Evolutionary conservation across 2,797 vertebrate genomes (phyloP), one percentile per base, ranked within the genome.

Genomic region (Menidia menidia): DNA sequence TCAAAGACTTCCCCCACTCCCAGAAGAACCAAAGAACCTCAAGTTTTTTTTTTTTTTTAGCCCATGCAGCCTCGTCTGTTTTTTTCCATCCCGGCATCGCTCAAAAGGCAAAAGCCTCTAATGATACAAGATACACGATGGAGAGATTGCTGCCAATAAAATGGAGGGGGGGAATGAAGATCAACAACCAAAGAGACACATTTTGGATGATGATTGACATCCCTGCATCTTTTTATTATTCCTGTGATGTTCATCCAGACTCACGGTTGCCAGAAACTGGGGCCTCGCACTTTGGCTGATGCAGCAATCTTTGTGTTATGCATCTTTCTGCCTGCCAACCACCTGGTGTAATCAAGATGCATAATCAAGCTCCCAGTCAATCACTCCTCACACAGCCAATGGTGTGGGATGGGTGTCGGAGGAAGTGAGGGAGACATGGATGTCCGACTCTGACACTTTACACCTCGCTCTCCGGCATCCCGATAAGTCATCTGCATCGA

Each of bases 211-310:
- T 92, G 91, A 93, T 90, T 92, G 92, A 91, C 91, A 64, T 81
- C 66, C 43, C 68, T 50, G 79, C 81, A 71, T 88, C 84, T 85
- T 83, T 87, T 89, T 85, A 88, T 87, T 84, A 90, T 91, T 89
- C 88, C 87, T 90, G 87, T 91, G 88, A 92, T 91, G 90, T 90
- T 84, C 12, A 71, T 90, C 90, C 88, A 91, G 89, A 88, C 80
- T 57, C 60, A 6, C 57, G 47, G 66, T 80, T 88, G 86, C 87
- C 89, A 91, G 84, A 85, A 84, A 87, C 68, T 55, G 83, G 78
- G 86, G 88, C 87, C 89, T 92, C 88, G 88, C 89, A 87, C 90
- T 83, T 89, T 86, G 91, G 91, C 89, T 92, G 89, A 93, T 89
- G 89, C 89, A 86, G 90, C 88, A 87, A 78, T 90, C 88, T 89